These are phyloP conservation scores for Pelmatolapia mariae DNA, from an alignment of 2,113 vertebrate species.

Conservation along the genomic window DNA sequence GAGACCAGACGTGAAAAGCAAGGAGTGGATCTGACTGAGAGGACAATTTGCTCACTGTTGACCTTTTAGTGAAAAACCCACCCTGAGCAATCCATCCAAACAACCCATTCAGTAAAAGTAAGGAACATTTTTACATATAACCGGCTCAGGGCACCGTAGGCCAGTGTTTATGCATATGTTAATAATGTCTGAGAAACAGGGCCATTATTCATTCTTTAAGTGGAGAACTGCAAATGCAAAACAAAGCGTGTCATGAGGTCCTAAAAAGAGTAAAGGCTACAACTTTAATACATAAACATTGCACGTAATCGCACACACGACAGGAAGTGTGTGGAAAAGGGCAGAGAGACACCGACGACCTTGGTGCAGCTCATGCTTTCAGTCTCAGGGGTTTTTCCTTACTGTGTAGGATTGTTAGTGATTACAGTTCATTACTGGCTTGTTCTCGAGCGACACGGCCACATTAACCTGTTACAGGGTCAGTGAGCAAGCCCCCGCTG, in stretches of 20 bases:
- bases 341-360: background rate
- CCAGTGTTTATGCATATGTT: background rate
- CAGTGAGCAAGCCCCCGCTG: background rate
- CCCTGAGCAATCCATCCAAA: background rate
- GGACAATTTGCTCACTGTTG: background rate
- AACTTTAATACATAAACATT: background rate
- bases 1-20: background rate
- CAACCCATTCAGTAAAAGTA: background rate
- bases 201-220: background rate
- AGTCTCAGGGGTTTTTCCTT: background rate
- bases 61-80: constrained; percentile 8
- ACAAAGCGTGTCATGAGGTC: background rate
- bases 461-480: background rate
- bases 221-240: background rate
- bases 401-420: background rate
- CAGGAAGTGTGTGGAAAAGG: background rate
- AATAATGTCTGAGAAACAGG: background rate
- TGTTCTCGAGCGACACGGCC: background rate
- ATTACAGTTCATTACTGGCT: background rate
- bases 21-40: background rate
- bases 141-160: background rate
- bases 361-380: background rate
- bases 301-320: background rate
- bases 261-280: background rate
- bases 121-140: constrained; percentile 28